phyloP scores from a whole-genome alignment of 2,113 vertebrate genomes.

The Neolamprologus caudopunctatus region DNA sequence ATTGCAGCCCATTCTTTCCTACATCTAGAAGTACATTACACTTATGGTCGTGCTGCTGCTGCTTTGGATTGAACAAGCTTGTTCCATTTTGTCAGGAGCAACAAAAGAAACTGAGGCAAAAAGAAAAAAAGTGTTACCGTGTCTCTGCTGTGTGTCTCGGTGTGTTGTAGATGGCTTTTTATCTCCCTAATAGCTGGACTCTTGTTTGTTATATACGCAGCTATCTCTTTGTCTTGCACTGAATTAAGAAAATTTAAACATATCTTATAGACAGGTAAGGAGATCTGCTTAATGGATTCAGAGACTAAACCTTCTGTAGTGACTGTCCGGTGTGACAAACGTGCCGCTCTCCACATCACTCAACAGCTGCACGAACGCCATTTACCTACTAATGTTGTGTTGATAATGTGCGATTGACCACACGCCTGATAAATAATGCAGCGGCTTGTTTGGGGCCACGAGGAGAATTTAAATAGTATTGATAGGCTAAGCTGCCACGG shows the following conservation, averaged over 20 bases:
- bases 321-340: constrained; percentile 34
- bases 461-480: constrained; percentile 97
- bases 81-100: constrained; percentile 7
- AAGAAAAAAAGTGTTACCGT: background rate
- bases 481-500: constrained; percentile 82
- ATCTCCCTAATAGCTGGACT: background rate
- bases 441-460: constrained; percentile 77
- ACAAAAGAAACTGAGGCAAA: constrained; percentile 20
- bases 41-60: constrained; percentile 15
- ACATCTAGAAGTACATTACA: constrained; percentile 48
- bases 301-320: constrained; percentile 37
- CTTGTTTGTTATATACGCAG: background rate
- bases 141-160: background rate
- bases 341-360: constrained; percentile 11
- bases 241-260: constrained; percentile 30
- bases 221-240: background rate
- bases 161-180: background rate
- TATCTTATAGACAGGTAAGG: constrained; percentile 40
- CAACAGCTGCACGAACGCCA: background rate
- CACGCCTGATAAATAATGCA: constrained; percentile 89
- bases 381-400: constrained; percentile 73
- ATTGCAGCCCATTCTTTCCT: constrained; percentile 39
- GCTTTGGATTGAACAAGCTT: constrained; percentile 34
- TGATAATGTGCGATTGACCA: constrained; percentile 89
- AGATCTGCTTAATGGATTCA: constrained; percentile 52